Evolutionary conservation across 2,113 vertebrate species (phyloP).

Genomic region (Zootoca vivipara): DNA sequence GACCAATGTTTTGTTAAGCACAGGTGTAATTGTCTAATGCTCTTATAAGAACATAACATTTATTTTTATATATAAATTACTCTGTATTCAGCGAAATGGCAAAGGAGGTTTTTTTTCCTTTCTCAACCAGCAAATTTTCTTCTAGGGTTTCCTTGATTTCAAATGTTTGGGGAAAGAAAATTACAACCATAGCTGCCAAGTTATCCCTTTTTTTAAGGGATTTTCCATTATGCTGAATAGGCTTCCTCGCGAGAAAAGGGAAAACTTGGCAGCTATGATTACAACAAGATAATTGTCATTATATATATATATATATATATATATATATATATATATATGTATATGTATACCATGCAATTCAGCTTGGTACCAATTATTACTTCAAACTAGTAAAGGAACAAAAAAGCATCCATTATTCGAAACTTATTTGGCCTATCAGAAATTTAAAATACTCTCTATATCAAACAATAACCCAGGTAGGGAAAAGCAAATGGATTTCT

Average conservation of each 20-base stretch:
- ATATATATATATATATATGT: conserved; percentile 67
- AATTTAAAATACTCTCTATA: conserved; percentile 60
- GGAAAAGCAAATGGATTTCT: conserved; percentile 54
- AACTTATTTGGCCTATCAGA: conserved; percentile 58
- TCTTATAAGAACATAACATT: conserved; percentile 80
- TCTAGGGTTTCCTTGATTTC: conserved; percentile 75
- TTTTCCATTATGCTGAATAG: too few species aligned
- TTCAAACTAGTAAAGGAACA: conserved; percentile 69
- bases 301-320: conserved; percentile 65
- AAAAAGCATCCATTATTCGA: conserved; percentile 66
- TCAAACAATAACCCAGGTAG: conserved; percentile 56
- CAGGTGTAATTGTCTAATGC: conserved; percentile 83
- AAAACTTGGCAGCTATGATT: too few species aligned
- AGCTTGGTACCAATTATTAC: conserved; percentile 72
- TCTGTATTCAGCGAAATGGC: conserved; percentile 76
- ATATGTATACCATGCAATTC: conserved; percentile 69
- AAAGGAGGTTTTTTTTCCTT: conserved; percentile 76
- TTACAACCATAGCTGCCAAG: too few species aligned
- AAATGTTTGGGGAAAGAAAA: conserved; percentile 71
- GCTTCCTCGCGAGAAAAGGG: too few species aligned
- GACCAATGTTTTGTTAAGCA: conserved; percentile 84
- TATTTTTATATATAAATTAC: conserved; percentile 82
- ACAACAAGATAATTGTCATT: conserved; percentile 72
- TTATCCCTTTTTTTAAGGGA: too few species aligned
- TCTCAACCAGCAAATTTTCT: conserved; percentile 94